phyloP scores from a whole-genome alignment of 1,140 invertebrate species.

The Pseudachorutes palmiensis region DNA sequence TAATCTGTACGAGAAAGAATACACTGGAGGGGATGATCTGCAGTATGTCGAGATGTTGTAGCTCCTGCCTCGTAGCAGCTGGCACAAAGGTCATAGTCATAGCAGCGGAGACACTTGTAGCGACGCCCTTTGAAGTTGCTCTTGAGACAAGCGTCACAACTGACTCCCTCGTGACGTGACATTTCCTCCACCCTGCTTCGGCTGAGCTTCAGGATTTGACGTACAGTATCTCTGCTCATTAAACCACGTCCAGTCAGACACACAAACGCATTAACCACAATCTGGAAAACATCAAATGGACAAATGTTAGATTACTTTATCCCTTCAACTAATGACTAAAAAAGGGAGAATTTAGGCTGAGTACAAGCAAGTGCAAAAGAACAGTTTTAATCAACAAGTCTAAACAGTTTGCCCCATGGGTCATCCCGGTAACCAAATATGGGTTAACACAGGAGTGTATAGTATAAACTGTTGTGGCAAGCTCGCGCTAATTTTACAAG shows the following conservation, averaged over 20 bases:
- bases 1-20: conserved; percentile 93
- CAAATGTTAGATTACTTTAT: neutral
- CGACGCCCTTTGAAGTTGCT: conserved; percentile 93
- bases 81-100: conserved; percentile 97
- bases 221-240: conserved; percentile 1
- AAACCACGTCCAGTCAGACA: neutral
- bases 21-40: conserved; percentile 97
- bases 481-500: too few relatives aligned
- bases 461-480: too few relatives aligned
- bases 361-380: too few relatives aligned
- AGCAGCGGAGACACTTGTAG: conserved; percentile 97
- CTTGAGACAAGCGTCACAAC: conserved; percentile 98
- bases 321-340: too few relatives aligned
- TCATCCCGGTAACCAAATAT: too few relatives aligned
- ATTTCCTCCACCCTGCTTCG: conserved; percentile 20
- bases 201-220: neutral
- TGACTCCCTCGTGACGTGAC: conserved; percentile 58
- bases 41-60: conserved; percentile 82
- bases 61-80: conserved; percentile 90
- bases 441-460: too few relatives aligned
- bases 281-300: neutral
- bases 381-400: too few relatives aligned
- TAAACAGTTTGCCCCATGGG: too few relatives aligned
- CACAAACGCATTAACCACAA: neutral
- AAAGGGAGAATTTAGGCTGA: too few relatives aligned